A percentile compares a stretch with the other conserved stretches of the same genome.
Conservation (phyloP, 2,113 vertebrate species). For the Eretmochelys imbricata region DNA sequence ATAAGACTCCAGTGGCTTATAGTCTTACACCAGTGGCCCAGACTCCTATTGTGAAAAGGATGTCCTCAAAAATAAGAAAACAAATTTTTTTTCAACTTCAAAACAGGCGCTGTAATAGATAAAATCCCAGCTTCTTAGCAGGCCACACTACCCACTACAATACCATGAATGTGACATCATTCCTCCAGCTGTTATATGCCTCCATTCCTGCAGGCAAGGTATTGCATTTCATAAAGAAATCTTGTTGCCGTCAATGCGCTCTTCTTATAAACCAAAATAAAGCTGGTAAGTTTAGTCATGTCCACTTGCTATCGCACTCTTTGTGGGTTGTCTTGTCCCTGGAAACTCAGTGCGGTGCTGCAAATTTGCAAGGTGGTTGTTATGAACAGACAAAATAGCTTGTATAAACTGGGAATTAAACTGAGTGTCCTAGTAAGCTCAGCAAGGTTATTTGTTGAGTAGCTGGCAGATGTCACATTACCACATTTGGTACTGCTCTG, state of each 20-base stretch:
- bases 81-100: neutral
- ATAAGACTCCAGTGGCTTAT: neutral
- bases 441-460: neutral
- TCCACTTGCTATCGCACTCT: neutral
- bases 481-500: neutral
- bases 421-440: neutral
- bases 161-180: neutral
- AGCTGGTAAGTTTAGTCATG: neutral
- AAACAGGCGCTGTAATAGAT: conserved; percentile 36
- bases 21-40: neutral
- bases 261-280: neutral
- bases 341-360: neutral
- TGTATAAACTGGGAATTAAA: conserved; percentile 10
- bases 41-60: neutral
- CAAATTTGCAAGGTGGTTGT: neutral
- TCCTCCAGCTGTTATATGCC: neutral
- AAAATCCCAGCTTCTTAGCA: conserved; percentile 69
- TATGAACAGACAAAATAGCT: conserved; percentile 1
- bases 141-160: conserved; percentile 53
- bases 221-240: neutral
- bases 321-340: neutral
- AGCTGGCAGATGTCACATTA: neutral
- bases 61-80: neutral
- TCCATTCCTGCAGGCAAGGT: neutral
- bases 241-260: neutral